Evolutionary conservation across 2,888 invertebrate genomes (phyloP).

Genomic region (Mylabris sibirica): DNA sequence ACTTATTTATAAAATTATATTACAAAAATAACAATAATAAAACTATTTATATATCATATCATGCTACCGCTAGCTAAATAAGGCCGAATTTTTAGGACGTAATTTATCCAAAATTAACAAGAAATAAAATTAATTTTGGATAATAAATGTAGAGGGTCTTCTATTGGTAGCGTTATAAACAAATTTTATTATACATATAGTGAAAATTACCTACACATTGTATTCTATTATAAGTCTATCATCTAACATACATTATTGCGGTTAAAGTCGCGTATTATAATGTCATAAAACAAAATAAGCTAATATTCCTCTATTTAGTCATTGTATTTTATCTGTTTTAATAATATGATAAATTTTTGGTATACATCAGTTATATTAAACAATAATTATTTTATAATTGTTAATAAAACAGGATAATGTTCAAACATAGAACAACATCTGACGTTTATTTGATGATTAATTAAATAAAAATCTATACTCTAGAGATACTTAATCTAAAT

Average conservation of each 20-base stretch:
- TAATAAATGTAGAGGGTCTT: constrained; percentile 19
- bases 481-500: not conserved
- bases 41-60: constrained; percentile 30
- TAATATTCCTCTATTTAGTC: constrained; percentile 22
- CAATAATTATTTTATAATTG: constrained; percentile 17
- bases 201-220: constrained; percentile 12
- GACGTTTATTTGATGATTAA: too few relatives aligned
- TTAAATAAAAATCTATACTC: not conserved
- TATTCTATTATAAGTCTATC: not conserved
- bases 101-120: not conserved
- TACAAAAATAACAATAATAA: not conserved
- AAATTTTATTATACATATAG: constrained; percentile 19
- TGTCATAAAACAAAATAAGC: constrained; percentile 14
- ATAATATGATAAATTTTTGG: constrained; percentile 14
- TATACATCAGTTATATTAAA: constrained; percentile 15
- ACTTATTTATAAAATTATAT: not conserved
- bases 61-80: constrained; percentile 22
- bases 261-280: constrained; percentile 16
- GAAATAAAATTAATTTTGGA: constrained; percentile 12
- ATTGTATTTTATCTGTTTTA: constrained; percentile 15
- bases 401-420: not conserved
- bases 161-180: constrained; percentile 21
- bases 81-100: constrained; percentile 20
- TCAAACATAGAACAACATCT: not conserved
- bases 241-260: constrained; percentile 12